These are phyloP conservation scores for Synergus japonicus DNA, from an alignment of 2,888 invertebrate genomes.

Conservation along the genomic window DNA sequence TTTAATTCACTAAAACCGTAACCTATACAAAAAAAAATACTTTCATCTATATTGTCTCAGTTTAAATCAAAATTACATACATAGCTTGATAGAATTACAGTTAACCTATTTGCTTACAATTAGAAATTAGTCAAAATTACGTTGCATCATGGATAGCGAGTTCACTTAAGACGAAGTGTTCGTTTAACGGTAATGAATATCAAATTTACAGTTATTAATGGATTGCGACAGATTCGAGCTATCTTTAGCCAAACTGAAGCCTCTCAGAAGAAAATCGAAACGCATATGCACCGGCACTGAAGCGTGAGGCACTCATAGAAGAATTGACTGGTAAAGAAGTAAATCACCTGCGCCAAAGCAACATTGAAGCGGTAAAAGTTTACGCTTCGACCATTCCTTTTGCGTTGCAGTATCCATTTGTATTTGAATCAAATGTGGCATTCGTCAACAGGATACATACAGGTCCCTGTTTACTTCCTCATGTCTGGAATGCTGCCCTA, in stretches of 20 bases:
- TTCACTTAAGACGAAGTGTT: background rate
- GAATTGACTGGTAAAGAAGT: background rate
- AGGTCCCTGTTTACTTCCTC: background rate
- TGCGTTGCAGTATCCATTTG: background rate
- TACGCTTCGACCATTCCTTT: background rate
- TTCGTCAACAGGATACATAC: conserved; percentile 2
- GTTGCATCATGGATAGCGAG: background rate
- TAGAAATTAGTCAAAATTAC: conserved; percentile 23
- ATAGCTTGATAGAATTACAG: background rate
- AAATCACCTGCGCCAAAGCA: background rate
- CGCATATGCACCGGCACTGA: background rate
- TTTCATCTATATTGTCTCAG: too few relatives aligned
- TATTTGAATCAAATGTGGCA: background rate
- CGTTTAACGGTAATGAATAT: conserved; percentile 23
- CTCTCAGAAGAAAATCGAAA: background rate
- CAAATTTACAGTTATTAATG: conserved; percentile 28
- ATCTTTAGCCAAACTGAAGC: background rate
- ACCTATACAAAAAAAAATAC: too few relatives aligned
- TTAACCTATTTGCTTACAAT: background rate
- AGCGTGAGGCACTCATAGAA: background rate
- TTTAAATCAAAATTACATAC: too few relatives aligned
- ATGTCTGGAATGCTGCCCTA: background rate
- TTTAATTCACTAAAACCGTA: too few relatives aligned
- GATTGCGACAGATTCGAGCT: background rate
- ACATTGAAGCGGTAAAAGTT: conserved; percentile 17